Evolutionary conservation across 1,140 invertebrate species (phyloP).

Genomic region (Panagrolaimus sp.): DNA sequence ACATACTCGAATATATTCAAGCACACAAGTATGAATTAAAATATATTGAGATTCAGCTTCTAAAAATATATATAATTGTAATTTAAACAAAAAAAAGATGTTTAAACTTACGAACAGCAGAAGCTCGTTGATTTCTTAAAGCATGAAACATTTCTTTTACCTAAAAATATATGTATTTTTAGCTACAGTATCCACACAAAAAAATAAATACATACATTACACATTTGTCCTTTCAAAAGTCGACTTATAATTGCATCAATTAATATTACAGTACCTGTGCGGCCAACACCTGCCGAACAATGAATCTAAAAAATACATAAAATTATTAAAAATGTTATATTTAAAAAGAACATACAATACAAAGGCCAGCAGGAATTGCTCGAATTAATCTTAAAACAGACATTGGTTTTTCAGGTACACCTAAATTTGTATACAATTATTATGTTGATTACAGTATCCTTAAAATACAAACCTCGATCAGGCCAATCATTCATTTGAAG

Average conservation of each 20-base stretch:
- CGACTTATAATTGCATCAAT: slow-evolving; percentile 4
- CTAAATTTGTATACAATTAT: background rate
- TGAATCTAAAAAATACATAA: background rate
- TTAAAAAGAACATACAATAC: background rate
- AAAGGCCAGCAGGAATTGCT: slow-evolving; percentile 4
- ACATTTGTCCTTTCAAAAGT: background rate
- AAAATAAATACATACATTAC: background rate
- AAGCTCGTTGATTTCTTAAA: background rate
- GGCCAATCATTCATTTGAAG: slow-evolving; percentile 28
- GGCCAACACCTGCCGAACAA: background rate
- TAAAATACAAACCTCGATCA: background rate
- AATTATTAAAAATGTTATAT: background rate
- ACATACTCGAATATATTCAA: slow-evolving; percentile 10
- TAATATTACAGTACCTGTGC: background rate
- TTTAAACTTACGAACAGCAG: no score
- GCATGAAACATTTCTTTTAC: slow-evolving; percentile 9
- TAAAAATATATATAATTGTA: no score
- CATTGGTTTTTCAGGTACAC: slow-evolving; percentile 2
- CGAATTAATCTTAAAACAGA: background rate
- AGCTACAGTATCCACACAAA: background rate
- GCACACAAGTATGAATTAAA: slow-evolving; percentile 1
- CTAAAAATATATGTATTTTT: background rate
- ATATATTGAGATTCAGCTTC: slow-evolving; percentile 1
- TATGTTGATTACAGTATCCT: slow-evolving; percentile 19
- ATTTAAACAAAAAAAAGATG: no score